Conservation (phyloP, 2,113 vertebrate species). For the Pionites leucogaster region DNA sequence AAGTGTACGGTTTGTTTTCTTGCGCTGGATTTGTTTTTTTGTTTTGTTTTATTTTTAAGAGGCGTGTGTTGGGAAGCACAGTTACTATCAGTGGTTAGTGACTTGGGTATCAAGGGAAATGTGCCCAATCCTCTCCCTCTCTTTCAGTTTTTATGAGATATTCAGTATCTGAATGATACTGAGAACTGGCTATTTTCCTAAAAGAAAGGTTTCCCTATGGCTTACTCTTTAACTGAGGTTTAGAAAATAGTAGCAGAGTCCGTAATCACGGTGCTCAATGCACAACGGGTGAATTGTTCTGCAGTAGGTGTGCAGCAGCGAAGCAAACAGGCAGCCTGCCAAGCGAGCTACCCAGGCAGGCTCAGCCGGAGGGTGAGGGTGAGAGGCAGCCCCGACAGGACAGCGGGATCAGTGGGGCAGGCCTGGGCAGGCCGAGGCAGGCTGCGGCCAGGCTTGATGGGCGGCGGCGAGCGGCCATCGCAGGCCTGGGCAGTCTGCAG, state of each 20-base stretch:
- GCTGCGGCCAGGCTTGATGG: too few relatives aligned
- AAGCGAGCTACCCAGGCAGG: background rate
- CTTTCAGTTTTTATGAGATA: background rate
- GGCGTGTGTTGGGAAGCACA: background rate
- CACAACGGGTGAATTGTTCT: background rate
- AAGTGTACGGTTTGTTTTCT: background rate
- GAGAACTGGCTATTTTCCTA: background rate
- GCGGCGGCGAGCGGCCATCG: background rate
- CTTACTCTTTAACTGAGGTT: background rate
- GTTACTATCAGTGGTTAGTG: too few relatives aligned
- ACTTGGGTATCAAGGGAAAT: background rate
- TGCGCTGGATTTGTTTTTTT: background rate
- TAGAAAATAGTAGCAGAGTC: background rate
- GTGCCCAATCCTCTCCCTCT: background rate
- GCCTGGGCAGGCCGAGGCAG: background rate
- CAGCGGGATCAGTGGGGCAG: too few relatives aligned
- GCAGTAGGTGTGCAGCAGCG: too few relatives aligned
- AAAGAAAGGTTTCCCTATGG: background rate
- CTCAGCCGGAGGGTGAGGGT: too few relatives aligned
- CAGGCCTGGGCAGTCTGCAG: too few relatives aligned
- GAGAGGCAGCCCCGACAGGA: background rate
- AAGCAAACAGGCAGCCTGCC: too few relatives aligned
- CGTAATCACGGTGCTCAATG: rapidly evolving
- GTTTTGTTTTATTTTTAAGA: background rate
- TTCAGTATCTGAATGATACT: background rate